Conservation (phyloP, 2,113 vertebrate species). For the human (Homo sapiens) region GRCh38 chr3:135184501-135185000, state of each 20-base stretch:
- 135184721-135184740: not conserved
- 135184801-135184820: not conserved
- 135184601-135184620: not conserved
- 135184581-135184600: not conserved
- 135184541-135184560: not conserved
- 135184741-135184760: not conserved
- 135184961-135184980: not conserved
- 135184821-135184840: not conserved
- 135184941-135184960: not conserved
- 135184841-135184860: not conserved
- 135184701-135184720: not conserved
- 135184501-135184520: not conserved
- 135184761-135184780: not conserved
- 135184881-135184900: not conserved
- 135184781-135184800: not conserved
- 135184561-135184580: not conserved
- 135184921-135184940: not conserved
- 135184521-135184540: not conserved
- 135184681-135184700: not conserved
- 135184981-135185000: not conserved
- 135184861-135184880: not conserved
- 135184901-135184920: not conserved
- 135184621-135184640: not conserved
- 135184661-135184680: not conserved
- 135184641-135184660: not conserved